Conservation (phyloP, 2,888 invertebrate genomes). For the Phoenoteleia sp. region DNA sequence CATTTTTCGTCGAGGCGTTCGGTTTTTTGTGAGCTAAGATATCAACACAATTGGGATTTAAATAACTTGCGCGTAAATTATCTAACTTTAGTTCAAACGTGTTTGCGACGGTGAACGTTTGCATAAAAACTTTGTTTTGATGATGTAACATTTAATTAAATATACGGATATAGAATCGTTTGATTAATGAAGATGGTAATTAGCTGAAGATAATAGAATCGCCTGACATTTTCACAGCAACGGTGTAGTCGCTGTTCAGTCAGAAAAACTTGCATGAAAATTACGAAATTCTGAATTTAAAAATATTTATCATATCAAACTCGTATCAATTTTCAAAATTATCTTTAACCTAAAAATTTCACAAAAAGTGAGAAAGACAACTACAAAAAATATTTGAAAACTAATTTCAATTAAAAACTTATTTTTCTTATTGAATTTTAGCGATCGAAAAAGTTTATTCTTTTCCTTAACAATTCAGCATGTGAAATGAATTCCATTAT, state of each 20-base stretch:
- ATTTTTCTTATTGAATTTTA: not conserved
- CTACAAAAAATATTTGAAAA: too few species aligned
- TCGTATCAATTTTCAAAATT: too few species aligned
- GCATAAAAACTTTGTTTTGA: constrained; percentile 14
- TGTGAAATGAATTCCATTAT: too few species aligned
- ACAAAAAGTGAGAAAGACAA: too few species aligned
- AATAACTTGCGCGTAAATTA: constrained; percentile 30
- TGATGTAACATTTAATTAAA: constrained; percentile 21
- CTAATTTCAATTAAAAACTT: not conserved
- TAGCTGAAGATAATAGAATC: not conserved
- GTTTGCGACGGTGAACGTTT: not conserved
- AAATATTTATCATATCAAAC: too few species aligned
- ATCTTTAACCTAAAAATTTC: too few species aligned
- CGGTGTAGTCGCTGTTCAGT: not conserved
- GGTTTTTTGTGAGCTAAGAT: not conserved
- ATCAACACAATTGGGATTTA: constrained; percentile 20
- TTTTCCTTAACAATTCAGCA: not conserved
- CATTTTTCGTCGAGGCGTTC: not conserved
- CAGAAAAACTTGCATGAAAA: too few species aligned
- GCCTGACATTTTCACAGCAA: not conserved
- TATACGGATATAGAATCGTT: not conserved
- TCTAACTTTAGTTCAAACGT: constrained; percentile 21
- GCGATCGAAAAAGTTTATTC: too few species aligned
- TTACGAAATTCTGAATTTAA: too few species aligned
- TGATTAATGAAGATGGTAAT: constrained; percentile 14